Evolutionary conservation across 2,113 vertebrate species (phyloP).

Genomic region (Hydrolagus affinis): DNA sequence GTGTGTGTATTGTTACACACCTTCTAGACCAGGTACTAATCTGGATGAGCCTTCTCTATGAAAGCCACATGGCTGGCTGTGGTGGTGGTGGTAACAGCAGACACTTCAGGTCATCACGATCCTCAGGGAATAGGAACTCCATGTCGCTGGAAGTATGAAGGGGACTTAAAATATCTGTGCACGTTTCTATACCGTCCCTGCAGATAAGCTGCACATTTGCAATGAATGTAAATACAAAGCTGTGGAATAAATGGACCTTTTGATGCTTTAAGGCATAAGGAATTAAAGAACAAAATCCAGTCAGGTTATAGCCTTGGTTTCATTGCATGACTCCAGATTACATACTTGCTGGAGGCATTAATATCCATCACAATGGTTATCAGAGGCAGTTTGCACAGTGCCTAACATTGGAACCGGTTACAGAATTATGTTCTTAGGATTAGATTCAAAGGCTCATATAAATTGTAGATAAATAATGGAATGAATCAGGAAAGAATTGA

Average conservation of each 20-base stretch:
- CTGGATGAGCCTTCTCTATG: too few species aligned
- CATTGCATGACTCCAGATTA: neutral
- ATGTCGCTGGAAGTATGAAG: too few species aligned
- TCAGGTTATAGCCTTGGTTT: neutral
- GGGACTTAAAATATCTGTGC: neutral
- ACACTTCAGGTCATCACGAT: too few species aligned
- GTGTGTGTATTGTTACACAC: too few species aligned
- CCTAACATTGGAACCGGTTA: neutral
- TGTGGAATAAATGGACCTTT: neutral
- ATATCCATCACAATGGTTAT: neutral
- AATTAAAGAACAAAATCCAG: neutral
- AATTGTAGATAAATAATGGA: neutral
- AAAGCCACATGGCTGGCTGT: too few species aligned
- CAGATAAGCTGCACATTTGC: neutral
- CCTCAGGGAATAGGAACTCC: too few species aligned
- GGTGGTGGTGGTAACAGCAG: too few species aligned
- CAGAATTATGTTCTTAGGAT: neutral
- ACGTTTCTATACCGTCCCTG: neutral
- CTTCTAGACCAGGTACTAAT: too few species aligned
- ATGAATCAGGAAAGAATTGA: neutral
- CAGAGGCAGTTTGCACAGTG: neutral
- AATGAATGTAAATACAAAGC: conserved; percentile 14
- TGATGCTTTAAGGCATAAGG: neutral
- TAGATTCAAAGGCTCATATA: neutral
- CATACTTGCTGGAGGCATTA: neutral